Evolutionary conservation across 2,797 vertebrate genomes (phyloP).

Genomic region (Allobates femoralis): DNA sequence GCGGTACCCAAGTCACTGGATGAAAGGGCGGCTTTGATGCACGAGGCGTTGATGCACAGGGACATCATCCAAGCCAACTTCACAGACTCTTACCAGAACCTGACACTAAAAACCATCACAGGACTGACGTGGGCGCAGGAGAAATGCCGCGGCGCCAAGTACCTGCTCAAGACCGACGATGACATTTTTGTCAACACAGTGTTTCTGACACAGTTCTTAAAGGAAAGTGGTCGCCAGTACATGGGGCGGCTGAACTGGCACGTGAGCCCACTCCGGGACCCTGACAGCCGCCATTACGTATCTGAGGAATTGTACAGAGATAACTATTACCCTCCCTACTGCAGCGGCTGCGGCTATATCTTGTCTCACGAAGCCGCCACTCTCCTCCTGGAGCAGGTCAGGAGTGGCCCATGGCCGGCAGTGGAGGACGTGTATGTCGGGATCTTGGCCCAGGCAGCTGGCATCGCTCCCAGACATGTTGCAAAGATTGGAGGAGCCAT

Average conservation of each 20-base stretch:
- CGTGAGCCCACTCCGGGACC: slow-evolving; percentile 77
- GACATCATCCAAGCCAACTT: slow-evolving; percentile 83
- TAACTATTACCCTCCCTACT: slow-evolving; percentile 84
- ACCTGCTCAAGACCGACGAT: slow-evolving; percentile 77
- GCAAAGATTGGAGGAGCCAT: slow-evolving; percentile 83
- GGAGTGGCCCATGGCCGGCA: slow-evolving; percentile 70
- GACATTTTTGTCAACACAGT: slow-evolving; percentile 76
- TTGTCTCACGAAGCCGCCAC: slow-evolving; percentile 79
- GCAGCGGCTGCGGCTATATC: slow-evolving; percentile 87
- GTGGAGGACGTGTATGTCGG: slow-evolving; percentile 89
- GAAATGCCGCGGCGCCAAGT: slow-evolving; percentile 74
- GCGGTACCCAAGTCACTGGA: slow-evolving; percentile 73
- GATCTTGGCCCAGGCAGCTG: slow-evolving; percentile 75
- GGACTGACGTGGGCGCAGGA: slow-evolving; percentile 78
- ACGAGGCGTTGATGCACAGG: slow-evolving; percentile 74
- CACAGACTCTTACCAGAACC: slow-evolving; percentile 81
- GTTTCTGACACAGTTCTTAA: slow-evolving; percentile 66
- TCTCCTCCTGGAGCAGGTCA: slow-evolving; percentile 77
- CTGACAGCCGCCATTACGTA: slow-evolving; percentile 77
- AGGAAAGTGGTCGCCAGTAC: slow-evolving; percentile 74
- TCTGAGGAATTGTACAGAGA: slow-evolving; percentile 73
- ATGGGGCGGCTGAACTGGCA: slow-evolving; percentile 83
- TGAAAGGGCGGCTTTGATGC: slow-evolving; percentile 73
- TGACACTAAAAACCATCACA: slow-evolving; percentile 83
- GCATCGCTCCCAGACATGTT: slow-evolving; percentile 82